A percentile compares a stretch with the other conserved stretches of the same genome.
phyloP scores from a whole-genome alignment of 2,113 vertebrate species.

The Ophiodon elongatus region DNA sequence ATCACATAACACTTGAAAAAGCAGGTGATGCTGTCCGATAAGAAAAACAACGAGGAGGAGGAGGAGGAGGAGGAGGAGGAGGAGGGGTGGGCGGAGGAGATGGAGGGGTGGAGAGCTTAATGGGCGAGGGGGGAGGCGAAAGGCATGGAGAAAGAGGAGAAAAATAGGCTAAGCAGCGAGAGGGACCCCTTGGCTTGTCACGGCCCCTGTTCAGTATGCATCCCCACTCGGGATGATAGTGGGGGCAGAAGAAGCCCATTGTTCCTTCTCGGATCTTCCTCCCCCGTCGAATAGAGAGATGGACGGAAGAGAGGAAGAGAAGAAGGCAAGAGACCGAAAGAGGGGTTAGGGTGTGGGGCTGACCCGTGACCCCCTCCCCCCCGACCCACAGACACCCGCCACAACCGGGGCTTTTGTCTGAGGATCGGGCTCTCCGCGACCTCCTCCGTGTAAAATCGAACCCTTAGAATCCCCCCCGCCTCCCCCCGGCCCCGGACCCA shows the following conservation, averaged over 20 bases:
- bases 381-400: conserved; percentile 76
- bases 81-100: conserved; percentile 21
- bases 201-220: conserved; percentile 81
- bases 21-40: conserved; percentile 4
- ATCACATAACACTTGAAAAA: background rate
- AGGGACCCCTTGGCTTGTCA: conserved; percentile 53
- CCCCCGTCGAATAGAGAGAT: conserved; percentile 69
- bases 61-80: conserved; percentile 28
- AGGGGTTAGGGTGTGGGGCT: conserved; percentile 63
- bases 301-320: conserved; percentile 79
- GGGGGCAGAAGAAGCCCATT: conserved; percentile 82
- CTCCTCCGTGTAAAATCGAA: conserved; percentile 78
- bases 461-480: conserved; percentile 51
- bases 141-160: conserved; percentile 53
- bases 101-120: conserved; percentile 34
- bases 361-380: conserved; percentile 70
- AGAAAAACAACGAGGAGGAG: conserved; percentile 29
- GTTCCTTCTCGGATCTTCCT: conserved; percentile 77
- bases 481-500: conserved; percentile 41
- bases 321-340: conserved; percentile 70
- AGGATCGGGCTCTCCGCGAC: conserved; percentile 70
- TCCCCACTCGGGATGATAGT: conserved; percentile 80
- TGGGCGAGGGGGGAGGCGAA: conserved; percentile 45
- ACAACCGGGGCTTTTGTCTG: conserved; percentile 80
- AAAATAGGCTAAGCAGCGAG: conserved; percentile 59